These are phyloP conservation scores for Buphagus erythrorhynchus DNA, from an alignment of 2,797 vertebrate genomes.

Conservation along the genomic window DNA sequence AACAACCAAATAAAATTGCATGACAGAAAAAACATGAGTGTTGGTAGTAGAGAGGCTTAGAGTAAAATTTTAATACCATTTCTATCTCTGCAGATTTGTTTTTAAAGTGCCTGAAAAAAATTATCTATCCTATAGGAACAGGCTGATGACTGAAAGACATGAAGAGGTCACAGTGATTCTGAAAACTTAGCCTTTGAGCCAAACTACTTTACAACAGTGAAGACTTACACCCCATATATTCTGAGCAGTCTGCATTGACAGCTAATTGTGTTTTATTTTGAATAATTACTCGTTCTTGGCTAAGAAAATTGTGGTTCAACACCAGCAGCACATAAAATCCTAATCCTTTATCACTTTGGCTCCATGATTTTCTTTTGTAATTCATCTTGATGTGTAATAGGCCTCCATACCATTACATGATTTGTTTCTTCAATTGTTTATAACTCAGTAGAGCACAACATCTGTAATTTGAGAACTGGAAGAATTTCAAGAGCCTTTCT, in stretches of 20 bases:
- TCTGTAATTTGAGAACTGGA: not conserved
- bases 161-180: not conserved
- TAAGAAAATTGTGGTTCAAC: not conserved
- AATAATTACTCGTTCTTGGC: not conserved
- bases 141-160: not conserved
- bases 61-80: not conserved
- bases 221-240: not conserved
- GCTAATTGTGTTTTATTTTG: constrained; percentile 4
- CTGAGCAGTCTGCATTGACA: not conserved
- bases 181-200: not conserved
- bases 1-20: accelerated
- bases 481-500: not conserved
- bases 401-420: not conserved
- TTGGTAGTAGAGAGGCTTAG: not conserved
- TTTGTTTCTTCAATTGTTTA: not conserved
- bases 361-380: not conserved
- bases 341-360: not conserved
- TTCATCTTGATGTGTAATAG: not conserved
- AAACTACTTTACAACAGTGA: not conserved
- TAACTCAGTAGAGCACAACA: not conserved
- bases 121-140: not conserved
- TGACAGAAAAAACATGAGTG: accelerated
- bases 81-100: not conserved
- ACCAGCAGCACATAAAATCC: not conserved
- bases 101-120: not conserved